Conservation (phyloP, 1,140 invertebrate species). For the Octopus sinensis region DNA sequence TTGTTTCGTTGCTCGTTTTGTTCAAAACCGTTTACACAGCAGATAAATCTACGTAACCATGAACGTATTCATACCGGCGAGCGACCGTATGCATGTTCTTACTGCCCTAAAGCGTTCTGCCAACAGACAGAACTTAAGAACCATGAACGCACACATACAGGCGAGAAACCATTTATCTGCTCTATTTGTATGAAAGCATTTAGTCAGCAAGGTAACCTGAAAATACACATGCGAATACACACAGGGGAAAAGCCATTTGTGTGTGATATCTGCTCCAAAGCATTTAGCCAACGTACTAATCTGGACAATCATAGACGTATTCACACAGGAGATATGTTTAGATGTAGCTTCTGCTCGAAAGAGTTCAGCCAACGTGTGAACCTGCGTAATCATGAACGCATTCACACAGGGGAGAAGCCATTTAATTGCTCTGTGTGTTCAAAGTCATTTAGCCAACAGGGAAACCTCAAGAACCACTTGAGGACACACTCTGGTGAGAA, state of each 20-base stretch:
- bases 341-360: constrained; percentile 72
- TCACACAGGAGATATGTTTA: constrained; percentile 30
- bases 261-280: constrained; percentile 93
- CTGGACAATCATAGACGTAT: constrained; percentile 35
- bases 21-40: neutral
- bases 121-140: constrained; percentile 59
- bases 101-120: constrained; percentile 59
- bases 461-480: constrained; percentile 66
- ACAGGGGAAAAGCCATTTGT: constrained; percentile 40
- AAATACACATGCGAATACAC: constrained; percentile 30
- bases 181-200: constrained; percentile 52
- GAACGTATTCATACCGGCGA: constrained; percentile 78
- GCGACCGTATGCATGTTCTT: constrained; percentile 49
- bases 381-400: constrained; percentile 48
- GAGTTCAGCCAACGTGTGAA: constrained; percentile 76
- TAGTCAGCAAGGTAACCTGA: constrained; percentile 16
- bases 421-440: constrained; percentile 74
- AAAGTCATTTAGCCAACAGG: constrained; percentile 24
- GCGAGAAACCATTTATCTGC: constrained; percentile 63
- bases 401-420: constrained; percentile 40
- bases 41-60: constrained; percentile 18
- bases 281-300: constrained; percentile 80
- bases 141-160: constrained; percentile 29
- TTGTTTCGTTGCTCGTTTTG: neutral
- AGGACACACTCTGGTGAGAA: constrained; percentile 96